Evolutionary conservation across 2,888 invertebrate genomes (phyloP), one percentile per base, ranked within the genome.

Genomic region (Agonopterix subpropinquella): DNA sequence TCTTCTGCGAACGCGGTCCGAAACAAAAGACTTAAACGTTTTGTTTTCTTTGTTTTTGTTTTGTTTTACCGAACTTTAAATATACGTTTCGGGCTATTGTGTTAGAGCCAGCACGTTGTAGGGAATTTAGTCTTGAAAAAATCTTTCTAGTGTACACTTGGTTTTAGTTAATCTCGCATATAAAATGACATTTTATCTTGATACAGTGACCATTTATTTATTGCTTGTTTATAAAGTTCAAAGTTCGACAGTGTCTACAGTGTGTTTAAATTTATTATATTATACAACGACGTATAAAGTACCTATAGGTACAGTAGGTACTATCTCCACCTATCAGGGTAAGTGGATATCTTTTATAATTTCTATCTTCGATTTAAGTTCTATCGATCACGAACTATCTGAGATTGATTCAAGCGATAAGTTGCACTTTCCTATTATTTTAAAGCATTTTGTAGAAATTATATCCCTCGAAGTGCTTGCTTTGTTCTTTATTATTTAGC

Each of bases 31-130:
- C 62, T 67, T 72, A 57, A 66, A 71, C 65, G 73, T 78, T 83
- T 82, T 81, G 78, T 81, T 79, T 76, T 67, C 62, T 48, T 59
- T 59, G 67, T 73, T 78, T 82, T 83, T 80, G 79, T 82, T 82
- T 79, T 83, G 71, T 85, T 85, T 84, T 79, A 82, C 80, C 73
- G 66, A 70, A 80, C 67, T 77, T 45, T 85, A 88, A 87, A 83
- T 87, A 87, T 85, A 85, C 77, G 87, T 81, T 81, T 73, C 70
- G 64, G 67, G 73, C 82, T 76, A 86, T 87, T 88, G 85, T 86
- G 78, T 84, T 73, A 73, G 76, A 73, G 66, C 58, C 58, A 65
- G 69, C 56, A 65, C 71, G 78, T 74, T 79, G 73, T 67, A 59
- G 63, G 68, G 73, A 76, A 73, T 80, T 87, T 84, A 88, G 87